Conservation (phyloP, 1,140 invertebrate species). For the Ips typographus region DNA sequence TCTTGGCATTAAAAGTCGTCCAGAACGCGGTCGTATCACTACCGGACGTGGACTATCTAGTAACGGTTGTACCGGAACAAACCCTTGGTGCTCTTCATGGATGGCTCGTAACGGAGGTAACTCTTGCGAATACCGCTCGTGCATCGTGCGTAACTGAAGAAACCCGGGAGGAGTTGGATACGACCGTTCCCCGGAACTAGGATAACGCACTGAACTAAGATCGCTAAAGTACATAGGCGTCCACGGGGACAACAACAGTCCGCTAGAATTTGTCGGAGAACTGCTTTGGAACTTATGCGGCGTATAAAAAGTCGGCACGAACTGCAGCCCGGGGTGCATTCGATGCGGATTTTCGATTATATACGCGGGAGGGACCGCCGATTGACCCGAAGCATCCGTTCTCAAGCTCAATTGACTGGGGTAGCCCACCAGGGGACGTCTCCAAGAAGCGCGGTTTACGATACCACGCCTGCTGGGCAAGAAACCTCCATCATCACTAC, state of each 20-base stretch:
- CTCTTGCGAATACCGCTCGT: conserved; percentile 71
- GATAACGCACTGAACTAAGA: conserved; percentile 80
- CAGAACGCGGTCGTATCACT: conserved; percentile 54
- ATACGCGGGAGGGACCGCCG: conserved; percentile 54
- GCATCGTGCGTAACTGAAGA: conserved; percentile 62
- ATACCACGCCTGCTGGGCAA: conserved; percentile 57
- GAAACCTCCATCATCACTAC: conserved; percentile 83
- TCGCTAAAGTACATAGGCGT: conserved; percentile 76
- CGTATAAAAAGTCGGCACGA: conserved; percentile 55
- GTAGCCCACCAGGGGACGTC: conserved; percentile 64
- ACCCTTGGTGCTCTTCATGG: conserved; percentile 66
- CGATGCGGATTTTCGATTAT: conserved; percentile 48
- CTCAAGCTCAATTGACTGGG: conserved; percentile 69
- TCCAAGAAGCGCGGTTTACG: conserved; percentile 64
- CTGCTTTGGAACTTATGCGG: conserved; percentile 65
- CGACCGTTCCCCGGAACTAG: conserved; percentile 76
- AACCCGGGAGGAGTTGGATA: conserved; percentile 70
- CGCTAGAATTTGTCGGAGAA: conserved; percentile 63
- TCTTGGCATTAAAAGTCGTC: conserved; percentile 60
- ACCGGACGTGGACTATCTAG: conserved; percentile 51
- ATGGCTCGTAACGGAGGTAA: conserved; percentile 72
- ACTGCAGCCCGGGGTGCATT: conserved; percentile 46
- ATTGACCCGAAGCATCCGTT: conserved; percentile 64
- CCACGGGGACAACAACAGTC: conserved; percentile 58
- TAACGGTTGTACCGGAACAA: conserved; percentile 62